Evolutionary conservation across 2,113 vertebrate species (phyloP), one percentile per base, ranked within the genome.

Genomic region (Epinephelus moara): DNA sequence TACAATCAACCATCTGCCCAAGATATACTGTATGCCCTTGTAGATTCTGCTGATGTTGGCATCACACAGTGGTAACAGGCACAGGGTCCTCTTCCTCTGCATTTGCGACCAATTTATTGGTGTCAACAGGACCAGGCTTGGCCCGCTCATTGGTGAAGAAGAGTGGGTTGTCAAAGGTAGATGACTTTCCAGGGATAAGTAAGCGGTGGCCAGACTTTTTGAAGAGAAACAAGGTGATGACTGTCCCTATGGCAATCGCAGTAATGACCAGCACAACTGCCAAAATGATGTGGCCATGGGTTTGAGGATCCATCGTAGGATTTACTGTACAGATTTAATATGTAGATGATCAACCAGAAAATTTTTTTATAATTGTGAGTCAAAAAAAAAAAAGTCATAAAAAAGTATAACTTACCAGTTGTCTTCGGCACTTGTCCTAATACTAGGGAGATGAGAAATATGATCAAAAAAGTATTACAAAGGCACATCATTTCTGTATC

Each of bases 101-200:
- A 23, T 82, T 69, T 15, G 23, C 66, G 25, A 85, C 74, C 0
- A 92, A 33, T 66, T 80, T 63, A 33, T 0, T 66, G 15, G 67
- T 57, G 4, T 89, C 84, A 1, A 50, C 73, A 40, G 56, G 2
- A 67, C 64, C 1, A 52, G 7, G 7, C 23, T 52, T 18, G 2
- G 18, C 7, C 57, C 0, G 50, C 9, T 6, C 80, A 2, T 55
- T 78, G 8, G 5, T 86, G 40, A 71, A 85, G 71, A 87, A 90
- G 7, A 87, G 63, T 0, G 85, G 89, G 70, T 93, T 93, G 49
- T 85, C 70, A 0, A 91, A 87, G 23, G 77, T 62, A 0, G 67
- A 42, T 55, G 63, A 37, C n/a, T 13, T 74, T 15, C 62, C 4
- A 33, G 55, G 56, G 14, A 69, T 1, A 0, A 49, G 14, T 62